phyloP scores from a whole-genome alignment of 2,888 invertebrate species.

The Hyalella azteca region DNA sequence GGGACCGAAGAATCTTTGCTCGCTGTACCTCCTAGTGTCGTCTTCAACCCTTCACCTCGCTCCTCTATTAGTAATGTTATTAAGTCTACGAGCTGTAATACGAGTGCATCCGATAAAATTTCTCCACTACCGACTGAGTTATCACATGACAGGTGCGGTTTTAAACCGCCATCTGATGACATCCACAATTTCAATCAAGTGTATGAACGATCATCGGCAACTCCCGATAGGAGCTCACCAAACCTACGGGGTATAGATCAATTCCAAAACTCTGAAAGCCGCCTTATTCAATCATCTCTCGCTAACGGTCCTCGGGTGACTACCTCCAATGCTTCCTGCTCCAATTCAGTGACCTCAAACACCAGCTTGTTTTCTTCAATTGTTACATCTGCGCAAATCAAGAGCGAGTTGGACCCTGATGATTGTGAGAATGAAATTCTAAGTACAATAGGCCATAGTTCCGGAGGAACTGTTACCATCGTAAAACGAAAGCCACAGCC shows the following conservation, averaged over 20 bases:
- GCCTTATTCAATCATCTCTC: not conserved
- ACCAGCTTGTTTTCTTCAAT: not conserved
- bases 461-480: conserved; percentile 58
- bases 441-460: conserved; percentile 55
- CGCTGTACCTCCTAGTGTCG: conserved; percentile 28
- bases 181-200: not conserved
- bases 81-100: not conserved
- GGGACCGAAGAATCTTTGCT: not conserved
- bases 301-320: not conserved
- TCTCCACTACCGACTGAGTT: not conserved
- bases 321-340: not conserved
- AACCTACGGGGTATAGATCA: not conserved
- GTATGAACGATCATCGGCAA: not conserved
- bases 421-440: conserved; percentile 48
- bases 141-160: not conserved
- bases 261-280: not conserved
- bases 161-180: conserved; percentile 3
- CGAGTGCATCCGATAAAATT: not conserved
- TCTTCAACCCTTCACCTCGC: not conserved
- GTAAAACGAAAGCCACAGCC: conserved; percentile 26
- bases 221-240: not conserved
- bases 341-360: not conserved
- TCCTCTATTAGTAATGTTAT: not conserved
- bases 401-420: not conserved
- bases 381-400: too few species aligned